These are phyloP conservation scores for Hyperopisus bebe DNA, from an alignment of 2,113 vertebrate genomes.

Conservation along the genomic window DNA sequence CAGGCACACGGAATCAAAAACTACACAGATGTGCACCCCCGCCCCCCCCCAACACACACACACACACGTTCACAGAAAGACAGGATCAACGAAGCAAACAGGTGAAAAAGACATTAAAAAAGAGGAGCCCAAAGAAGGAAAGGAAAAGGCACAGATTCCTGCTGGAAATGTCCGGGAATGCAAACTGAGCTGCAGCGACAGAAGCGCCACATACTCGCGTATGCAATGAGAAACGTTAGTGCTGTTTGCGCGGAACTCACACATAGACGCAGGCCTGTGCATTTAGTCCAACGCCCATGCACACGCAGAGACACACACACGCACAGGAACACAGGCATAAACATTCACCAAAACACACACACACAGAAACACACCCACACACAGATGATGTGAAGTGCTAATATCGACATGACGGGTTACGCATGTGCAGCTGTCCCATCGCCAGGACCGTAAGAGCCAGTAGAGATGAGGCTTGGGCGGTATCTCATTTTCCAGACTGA, in stretches of 20 bases:
- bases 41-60: neutral
- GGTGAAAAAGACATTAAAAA: neutral
- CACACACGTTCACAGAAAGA: neutral
- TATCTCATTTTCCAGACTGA: neutral
- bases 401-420: neutral
- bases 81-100: neutral
- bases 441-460: neutral
- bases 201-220: neutral
- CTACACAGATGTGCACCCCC: neutral
- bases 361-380: neutral
- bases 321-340: too few species aligned
- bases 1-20: neutral
- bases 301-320: too few species aligned
- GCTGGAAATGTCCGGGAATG: neutral
- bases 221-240: neutral
- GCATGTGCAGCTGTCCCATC: neutral
- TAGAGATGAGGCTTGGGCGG: neutral
- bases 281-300: too few species aligned
- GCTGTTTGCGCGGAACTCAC: neutral
- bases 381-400: neutral
- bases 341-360: too few species aligned
- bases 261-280: too few species aligned
- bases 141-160: neutral
- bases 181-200: neutral
- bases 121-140: neutral